Conservation (phyloP, 2,113 vertebrate genomes). For the Gymnobelideus leadbeateri region DNA sequence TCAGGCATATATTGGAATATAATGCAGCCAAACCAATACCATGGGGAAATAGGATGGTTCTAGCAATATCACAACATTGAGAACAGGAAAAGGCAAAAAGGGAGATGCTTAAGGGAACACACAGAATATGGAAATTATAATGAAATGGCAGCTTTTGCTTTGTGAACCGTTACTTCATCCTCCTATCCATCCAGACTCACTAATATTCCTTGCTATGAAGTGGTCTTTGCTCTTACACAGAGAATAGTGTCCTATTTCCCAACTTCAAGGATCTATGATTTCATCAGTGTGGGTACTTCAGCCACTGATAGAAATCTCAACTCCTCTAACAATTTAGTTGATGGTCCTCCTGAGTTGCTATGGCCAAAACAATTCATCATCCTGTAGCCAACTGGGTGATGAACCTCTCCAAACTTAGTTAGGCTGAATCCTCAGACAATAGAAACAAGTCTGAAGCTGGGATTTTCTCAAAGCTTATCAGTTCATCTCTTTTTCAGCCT, state of each 20-base stretch:
- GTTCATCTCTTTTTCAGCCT: background rate
- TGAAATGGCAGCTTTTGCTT: background rate
- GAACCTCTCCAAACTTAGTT: background rate
- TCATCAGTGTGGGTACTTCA: background rate
- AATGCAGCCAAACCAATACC: constrained; percentile 71
- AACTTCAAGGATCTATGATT: background rate
- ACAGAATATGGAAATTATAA: background rate
- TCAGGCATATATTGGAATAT: constrained; percentile 61
- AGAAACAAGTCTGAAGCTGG: background rate
- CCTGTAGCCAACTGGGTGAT: background rate
- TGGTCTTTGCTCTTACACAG: background rate
- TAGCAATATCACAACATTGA: constrained; percentile 48
- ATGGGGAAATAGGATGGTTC: constrained; percentile 67
- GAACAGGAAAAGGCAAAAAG: constrained; percentile 44
- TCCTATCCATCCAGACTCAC: constrained; percentile 32
- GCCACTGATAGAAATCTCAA: background rate
- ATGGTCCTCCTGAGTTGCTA: background rate
- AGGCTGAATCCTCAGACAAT: background rate
- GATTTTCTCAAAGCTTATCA: background rate
- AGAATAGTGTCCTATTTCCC: background rate
- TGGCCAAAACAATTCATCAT: background rate
- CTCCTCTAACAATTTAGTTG: background rate
- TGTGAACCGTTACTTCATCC: background rate
- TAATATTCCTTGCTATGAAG: constrained; percentile 3
- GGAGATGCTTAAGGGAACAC: background rate